phyloP scores from a whole-genome alignment of 2,113 vertebrate genomes.

The Dasyornis broadbenti region DNA sequence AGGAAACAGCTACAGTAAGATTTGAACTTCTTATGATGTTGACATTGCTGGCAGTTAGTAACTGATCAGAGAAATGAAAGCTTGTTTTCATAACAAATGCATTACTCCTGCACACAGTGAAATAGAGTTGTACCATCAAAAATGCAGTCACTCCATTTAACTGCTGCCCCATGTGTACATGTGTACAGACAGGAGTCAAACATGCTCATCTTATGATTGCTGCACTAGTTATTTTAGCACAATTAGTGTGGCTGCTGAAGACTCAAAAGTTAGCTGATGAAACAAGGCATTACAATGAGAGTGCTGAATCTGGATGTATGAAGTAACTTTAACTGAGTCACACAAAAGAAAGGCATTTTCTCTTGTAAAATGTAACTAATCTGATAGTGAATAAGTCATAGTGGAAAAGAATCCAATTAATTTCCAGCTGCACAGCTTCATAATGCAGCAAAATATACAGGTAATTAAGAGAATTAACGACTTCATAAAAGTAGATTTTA shows the following conservation, averaged over 20 bases:
- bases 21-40: neutral
- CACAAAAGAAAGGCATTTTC: neutral
- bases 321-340: neutral
- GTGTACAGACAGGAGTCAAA: neutral
- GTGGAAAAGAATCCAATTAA: neutral
- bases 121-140: neutral
- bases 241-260: neutral
- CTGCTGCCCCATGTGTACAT: neutral
- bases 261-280: constrained; percentile 2
- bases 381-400: neutral
- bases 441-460: neutral
- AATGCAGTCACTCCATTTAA: neutral
- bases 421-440: neutral
- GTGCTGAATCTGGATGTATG: neutral
- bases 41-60: neutral
- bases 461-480: neutral
- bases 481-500: neutral
- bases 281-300: neutral
- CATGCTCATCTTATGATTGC: neutral
- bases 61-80: neutral
- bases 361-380: neutral
- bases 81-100: neutral
- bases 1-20: neutral
- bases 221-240: neutral
- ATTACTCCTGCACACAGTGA: neutral